Percentiles rank a stretch among this genome's conserved stretches.
These are phyloP conservation scores for Petrolisthes cinctipes DNA, from an alignment of 2,888 invertebrate species.

Conservation along the genomic window DNA sequence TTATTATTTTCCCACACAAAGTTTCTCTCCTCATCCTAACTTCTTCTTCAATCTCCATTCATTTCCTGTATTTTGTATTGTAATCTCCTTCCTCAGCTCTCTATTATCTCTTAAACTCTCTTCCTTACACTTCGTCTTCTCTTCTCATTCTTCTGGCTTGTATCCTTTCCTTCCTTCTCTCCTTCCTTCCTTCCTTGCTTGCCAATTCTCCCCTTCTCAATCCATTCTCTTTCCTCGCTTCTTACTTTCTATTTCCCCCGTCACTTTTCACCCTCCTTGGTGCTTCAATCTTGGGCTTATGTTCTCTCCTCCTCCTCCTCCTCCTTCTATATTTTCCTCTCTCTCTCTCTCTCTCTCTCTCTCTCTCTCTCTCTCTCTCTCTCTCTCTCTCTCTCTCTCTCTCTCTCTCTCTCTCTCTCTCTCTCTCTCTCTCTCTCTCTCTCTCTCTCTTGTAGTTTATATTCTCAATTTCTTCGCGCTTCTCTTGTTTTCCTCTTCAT, in stretches of 20 bases:
- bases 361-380: neutral
- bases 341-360: neutral
- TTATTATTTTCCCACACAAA: neutral
- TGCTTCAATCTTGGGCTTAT: neutral
- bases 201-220: neutral
- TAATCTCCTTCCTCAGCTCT: neutral
- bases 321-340: no score
- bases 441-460: neutral
- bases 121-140: neutral
- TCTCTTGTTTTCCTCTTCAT: neutral
- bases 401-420: neutral
- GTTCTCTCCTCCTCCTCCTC: neutral
- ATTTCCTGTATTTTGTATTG: neutral
- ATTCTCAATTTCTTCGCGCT: neutral
- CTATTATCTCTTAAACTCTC: neutral
- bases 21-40: neutral
- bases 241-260: neutral
- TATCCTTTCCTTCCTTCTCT: neutral
- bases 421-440: slow-evolving; percentile 20
- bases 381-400: neutral
- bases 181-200: neutral
- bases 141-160: neutral
- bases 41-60: neutral
- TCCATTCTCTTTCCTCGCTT: neutral
- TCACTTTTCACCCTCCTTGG: neutral